These are phyloP conservation scores for Nomada fucata DNA, from an alignment of 2,888 invertebrate genomes.

Conservation along the genomic window DNA sequence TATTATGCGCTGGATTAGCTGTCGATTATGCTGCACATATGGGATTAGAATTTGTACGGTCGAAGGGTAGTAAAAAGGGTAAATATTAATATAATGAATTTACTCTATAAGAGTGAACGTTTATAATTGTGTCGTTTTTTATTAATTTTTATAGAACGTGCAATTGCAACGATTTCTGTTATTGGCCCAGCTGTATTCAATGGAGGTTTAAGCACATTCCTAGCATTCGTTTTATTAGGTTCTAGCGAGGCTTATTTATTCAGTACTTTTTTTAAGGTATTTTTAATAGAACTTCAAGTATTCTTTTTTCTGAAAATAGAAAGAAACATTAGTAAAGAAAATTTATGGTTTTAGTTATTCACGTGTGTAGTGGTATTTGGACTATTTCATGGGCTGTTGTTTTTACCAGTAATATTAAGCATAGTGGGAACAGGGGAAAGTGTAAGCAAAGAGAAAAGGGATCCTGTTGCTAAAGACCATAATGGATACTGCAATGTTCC, in stretches of 20 bases:
- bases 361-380: constrained; percentile 85
- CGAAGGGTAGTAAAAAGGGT: constrained; percentile 84
- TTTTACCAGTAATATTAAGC: constrained; percentile 85
- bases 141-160: constrained; percentile 74
- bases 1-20: constrained; percentile 85
- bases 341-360: constrained; percentile 82
- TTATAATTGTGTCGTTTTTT: background rate
- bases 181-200: constrained; percentile 85
- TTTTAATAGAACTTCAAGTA: background rate
- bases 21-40: constrained; percentile 86
- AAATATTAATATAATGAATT: constrained; percentile 47
- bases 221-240: constrained; percentile 85
- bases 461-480: constrained; percentile 51
- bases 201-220: constrained; percentile 85
- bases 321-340: background rate
- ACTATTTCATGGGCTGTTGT: constrained; percentile 85
- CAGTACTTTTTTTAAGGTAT: constrained; percentile 85
- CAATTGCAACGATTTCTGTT: constrained; percentile 81
- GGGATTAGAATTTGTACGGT: constrained; percentile 84
- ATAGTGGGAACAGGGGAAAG: constrained; percentile 82
- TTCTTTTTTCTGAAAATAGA: background rate
- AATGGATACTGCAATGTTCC: constrained; percentile 70
- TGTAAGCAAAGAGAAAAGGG: constrained; percentile 35
- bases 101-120: background rate
- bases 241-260: constrained; percentile 85